Conservation (phyloP, 2,888 invertebrate species). For the Drosophila koepferae region DNA sequence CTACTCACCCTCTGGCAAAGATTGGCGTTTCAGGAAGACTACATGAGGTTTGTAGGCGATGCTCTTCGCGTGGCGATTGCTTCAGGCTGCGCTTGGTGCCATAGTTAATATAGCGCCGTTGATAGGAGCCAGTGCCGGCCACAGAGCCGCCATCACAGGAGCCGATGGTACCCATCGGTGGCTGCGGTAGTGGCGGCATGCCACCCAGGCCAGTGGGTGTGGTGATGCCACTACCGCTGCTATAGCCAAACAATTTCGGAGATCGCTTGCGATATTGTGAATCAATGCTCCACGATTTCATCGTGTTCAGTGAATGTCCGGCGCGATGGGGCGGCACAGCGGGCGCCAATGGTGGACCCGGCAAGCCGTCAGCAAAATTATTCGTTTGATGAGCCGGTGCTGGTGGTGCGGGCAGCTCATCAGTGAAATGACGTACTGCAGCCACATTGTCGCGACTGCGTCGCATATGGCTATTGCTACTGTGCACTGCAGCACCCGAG, state of each 20-base stretch:
- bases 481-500: conserved; percentile 69
- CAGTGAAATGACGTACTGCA: conserved; percentile 77
- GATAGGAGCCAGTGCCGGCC: conserved; percentile 86
- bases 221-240: conserved; percentile 84
- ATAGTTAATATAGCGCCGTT: conserved; percentile 84
- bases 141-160: conserved; percentile 56
- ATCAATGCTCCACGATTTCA: conserved; percentile 94
- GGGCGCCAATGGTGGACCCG: conserved; percentile 86
- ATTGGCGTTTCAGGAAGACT: conserved; percentile 95
- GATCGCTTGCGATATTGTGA: conserved; percentile 90
- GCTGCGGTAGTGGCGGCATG: conserved; percentile 65
- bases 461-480: conserved; percentile 68
- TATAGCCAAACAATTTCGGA: conserved; percentile 86
- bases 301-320: conserved; percentile 87
- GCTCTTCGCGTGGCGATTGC: conserved; percentile 87
- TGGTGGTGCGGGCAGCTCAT: conserved; percentile 82
- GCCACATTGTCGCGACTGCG: conserved; percentile 75
- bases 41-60: conserved; percentile 92
- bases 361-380: conserved; percentile 54
- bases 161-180: conserved; percentile 49
- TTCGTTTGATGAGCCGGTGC: conserved; percentile 72
- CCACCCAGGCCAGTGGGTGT: conserved; percentile 77
- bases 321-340: conserved; percentile 90
- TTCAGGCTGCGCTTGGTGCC: conserved; percentile 85
- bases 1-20: conserved; percentile 89